phyloP scores from a whole-genome alignment of 2,888 invertebrate genomes.

The Isotomurus palustris region DNA sequence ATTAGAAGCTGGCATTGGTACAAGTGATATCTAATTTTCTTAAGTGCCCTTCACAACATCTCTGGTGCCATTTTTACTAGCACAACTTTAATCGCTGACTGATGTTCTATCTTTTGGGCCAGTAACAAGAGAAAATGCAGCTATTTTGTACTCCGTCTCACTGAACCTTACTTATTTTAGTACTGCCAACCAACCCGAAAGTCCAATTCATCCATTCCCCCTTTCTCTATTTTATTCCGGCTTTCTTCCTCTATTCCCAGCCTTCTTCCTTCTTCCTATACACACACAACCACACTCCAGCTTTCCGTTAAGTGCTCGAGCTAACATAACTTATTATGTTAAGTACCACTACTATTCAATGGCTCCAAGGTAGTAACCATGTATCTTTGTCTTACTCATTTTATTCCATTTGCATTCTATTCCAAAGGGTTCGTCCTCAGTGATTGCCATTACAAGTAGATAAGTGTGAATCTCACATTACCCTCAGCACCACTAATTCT shows the following conservation, averaged over 20 bases:
- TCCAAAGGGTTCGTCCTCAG: too few relatives aligned
- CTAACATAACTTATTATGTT: conserved; percentile 13
- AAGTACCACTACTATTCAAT: conserved; percentile 12
- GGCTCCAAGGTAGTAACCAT: neutral
- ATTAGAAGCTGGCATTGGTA: conserved; percentile 19
- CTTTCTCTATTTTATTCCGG: too few relatives aligned
- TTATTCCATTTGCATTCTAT: conserved; percentile 11
- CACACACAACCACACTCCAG: too few relatives aligned
- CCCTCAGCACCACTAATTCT: too few relatives aligned
- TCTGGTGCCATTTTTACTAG: conserved; percentile 39
- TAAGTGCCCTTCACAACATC: conserved; percentile 46
- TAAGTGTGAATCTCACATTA: too few relatives aligned
- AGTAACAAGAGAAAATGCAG: neutral
- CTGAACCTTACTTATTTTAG: too few relatives aligned
- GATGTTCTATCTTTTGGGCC: conserved; percentile 2
- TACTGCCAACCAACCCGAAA: too few relatives aligned
- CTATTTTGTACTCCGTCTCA: neutral
- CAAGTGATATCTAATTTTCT: conserved; percentile 47
- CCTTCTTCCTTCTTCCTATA: too few relatives aligned
- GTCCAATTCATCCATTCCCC: too few relatives aligned
- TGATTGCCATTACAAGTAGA: too few relatives aligned
- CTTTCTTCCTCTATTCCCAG: too few relatives aligned
- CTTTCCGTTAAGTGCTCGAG: too few relatives aligned
- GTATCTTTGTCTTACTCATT: conserved; percentile 7
- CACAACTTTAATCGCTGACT: conserved; percentile 41